Percentiles rank a stretch among this genome's conserved stretches.
Conservation (phyloP, 2,888 invertebrate species). For the Proisotoma minuta region DNA sequence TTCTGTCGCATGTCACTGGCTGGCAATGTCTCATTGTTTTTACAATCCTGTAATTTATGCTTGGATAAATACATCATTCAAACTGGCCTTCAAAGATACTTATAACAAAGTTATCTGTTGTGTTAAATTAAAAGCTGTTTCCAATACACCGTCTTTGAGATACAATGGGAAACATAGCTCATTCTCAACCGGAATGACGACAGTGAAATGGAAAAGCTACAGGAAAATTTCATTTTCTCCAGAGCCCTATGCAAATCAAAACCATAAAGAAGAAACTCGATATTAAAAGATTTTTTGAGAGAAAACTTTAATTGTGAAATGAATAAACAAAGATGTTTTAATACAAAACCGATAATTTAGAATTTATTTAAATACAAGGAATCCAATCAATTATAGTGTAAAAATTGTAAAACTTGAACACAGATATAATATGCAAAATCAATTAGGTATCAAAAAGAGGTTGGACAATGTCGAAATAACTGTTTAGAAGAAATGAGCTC, state of each 20-base stretch:
- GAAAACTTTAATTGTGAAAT: background rate
- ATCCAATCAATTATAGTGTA: too few relatives aligned
- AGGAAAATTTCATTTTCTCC: background rate
- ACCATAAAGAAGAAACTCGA: background rate
- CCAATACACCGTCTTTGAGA: background rate
- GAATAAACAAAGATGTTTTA: background rate
- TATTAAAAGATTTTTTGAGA: background rate
- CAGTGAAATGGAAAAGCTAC: background rate
- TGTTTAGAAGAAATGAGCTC: background rate
- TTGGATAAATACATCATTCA: constrained; percentile 5
- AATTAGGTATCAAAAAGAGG: background rate
- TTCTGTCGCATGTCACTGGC: constrained; percentile 9
- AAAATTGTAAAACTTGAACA: too few relatives aligned
- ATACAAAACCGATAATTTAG: background rate
- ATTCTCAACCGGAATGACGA: background rate
- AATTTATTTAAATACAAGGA: background rate
- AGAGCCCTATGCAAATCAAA: too few relatives aligned
- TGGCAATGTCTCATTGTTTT: constrained; percentile 6
- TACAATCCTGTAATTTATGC: constrained; percentile 13
- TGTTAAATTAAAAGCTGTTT: background rate
- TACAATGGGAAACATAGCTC: background rate
- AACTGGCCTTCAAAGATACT: constrained; percentile 4
- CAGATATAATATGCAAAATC: background rate
- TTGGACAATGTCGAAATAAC: background rate
- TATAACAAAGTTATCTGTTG: background rate